phyloP scores from a whole-genome alignment of 2,797 vertebrate species.

The Echeneis naucrates region DNA sequence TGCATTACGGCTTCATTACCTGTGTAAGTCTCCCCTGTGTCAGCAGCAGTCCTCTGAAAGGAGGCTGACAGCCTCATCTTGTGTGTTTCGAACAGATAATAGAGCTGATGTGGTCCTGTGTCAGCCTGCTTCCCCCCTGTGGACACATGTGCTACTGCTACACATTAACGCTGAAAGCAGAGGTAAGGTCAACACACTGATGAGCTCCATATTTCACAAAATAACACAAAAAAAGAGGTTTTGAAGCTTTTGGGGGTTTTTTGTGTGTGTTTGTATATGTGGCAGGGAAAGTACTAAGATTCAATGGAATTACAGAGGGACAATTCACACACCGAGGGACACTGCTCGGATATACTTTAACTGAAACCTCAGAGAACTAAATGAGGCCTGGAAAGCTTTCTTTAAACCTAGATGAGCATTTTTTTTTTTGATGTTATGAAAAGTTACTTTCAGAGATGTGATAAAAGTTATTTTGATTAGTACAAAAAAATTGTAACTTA shows the following conservation, averaged over 20 bases:
- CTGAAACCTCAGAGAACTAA: no score
- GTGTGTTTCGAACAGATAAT: not conserved
- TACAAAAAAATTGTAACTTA: no score
- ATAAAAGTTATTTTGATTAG: no score
- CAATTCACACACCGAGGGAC: no score
- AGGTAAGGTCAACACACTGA: not conserved
- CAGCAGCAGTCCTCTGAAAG: slow-evolving; percentile 4
- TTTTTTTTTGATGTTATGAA: no score
- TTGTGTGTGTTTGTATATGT: not conserved
- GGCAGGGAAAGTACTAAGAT: not conserved
- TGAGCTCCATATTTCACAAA: not conserved
- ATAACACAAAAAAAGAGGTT: not conserved
- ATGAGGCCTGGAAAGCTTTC: no score
- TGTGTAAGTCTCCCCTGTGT: not conserved
- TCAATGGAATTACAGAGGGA: no score
- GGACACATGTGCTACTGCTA: slow-evolving; percentile 47
- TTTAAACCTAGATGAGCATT: no score
- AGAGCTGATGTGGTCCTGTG: not conserved
- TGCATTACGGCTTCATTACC: not conserved
- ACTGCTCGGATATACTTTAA: no score
- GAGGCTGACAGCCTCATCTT: not conserved
- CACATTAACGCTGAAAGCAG: not conserved
- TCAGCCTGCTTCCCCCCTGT: slow-evolving; percentile 56
- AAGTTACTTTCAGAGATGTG: no score
- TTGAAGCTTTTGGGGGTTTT: not conserved